Conservation (phyloP, 2,888 invertebrate genomes). For the Drosophila limbata region DNA sequence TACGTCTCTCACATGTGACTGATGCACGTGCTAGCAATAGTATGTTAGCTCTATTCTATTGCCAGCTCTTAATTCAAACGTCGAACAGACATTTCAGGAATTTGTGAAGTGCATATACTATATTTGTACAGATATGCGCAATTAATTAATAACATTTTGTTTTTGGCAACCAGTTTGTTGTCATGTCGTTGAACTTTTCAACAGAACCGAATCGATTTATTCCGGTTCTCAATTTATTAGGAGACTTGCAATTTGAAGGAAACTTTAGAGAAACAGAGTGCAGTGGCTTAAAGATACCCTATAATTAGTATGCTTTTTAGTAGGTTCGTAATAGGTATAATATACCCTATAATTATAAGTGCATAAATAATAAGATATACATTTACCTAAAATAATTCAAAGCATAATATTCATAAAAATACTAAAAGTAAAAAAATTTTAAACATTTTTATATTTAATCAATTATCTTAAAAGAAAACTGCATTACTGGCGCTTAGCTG, state of each 20-base stretch:
- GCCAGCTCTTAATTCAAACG: background rate
- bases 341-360: no score
- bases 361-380: no score
- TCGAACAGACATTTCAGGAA: constrained; percentile 3
- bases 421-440: background rate
- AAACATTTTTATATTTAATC: no score
- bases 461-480: no score
- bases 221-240: constrained; percentile 16
- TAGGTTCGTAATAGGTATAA: no score
- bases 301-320: background rate
- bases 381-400: background rate
- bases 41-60: background rate
- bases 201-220: constrained; percentile 20
- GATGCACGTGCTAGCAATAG: constrained; percentile 30
- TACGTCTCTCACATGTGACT: constrained; percentile 24
- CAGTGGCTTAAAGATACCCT: background rate
- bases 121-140: constrained; percentile 10
- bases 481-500: no score
- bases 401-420: background rate
- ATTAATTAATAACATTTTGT: constrained; percentile 14
- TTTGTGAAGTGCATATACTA: background rate
- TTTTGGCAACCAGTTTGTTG: constrained; percentile 24
- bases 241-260: background rate
- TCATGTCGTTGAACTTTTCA: constrained; percentile 40
- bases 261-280: background rate